These are phyloP conservation scores for Myrmophylax atrothorax DNA, from an alignment of 2,113 vertebrate genomes.

Conservation along the genomic window DNA sequence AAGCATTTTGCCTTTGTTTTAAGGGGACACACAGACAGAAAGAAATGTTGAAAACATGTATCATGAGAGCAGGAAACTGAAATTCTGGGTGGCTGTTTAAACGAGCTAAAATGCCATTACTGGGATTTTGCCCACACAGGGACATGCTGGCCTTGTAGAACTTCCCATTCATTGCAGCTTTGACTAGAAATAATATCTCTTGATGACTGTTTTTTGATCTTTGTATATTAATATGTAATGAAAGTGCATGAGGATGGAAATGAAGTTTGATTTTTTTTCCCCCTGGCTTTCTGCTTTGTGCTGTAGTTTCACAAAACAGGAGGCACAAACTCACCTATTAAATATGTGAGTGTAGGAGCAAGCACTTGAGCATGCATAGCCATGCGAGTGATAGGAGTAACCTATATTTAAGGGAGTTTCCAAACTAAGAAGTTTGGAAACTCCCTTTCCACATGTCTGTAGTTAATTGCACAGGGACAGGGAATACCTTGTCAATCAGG, in stretches of 20 bases:
- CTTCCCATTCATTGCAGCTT: neutral
- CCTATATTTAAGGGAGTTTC: neutral
- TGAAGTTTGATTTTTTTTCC: neutral
- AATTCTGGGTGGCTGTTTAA: neutral
- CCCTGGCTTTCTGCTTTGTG: neutral
- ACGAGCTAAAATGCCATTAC: neutral
- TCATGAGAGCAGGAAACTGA: neutral
- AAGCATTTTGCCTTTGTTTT: neutral
- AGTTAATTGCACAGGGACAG: neutral
- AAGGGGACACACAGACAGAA: neutral
- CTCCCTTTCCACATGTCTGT: neutral
- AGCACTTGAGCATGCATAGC: neutral
- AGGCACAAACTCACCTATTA: neutral
- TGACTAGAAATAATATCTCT: neutral
- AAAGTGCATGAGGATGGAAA: neutral
- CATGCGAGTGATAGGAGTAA: neutral
- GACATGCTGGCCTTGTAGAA: neutral
- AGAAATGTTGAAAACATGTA: neutral
- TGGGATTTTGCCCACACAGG: neutral
- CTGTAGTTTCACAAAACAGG: neutral
- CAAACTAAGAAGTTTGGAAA: neutral
- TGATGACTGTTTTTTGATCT: neutral
- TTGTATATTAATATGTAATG: neutral
- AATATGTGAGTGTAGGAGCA: neutral
- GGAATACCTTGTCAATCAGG: conserved; percentile 21